These are phyloP conservation scores for Habroteleia sp. DNA, from an alignment of 2,888 invertebrate genomes.

Conservation along the genomic window DNA sequence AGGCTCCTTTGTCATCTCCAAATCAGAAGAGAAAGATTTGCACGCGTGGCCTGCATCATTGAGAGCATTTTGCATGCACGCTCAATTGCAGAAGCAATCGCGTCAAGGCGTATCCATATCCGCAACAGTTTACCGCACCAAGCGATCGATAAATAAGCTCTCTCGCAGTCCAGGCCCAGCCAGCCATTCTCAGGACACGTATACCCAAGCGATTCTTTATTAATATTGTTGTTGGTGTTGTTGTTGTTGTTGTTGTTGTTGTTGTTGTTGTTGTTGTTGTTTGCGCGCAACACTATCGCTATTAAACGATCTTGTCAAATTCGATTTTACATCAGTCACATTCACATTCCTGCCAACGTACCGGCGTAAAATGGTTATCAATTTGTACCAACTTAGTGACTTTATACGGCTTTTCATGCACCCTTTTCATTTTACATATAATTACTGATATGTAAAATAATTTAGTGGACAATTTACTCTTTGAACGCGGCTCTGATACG, in stretches of 20 bases:
- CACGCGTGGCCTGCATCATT: slow-evolving; percentile 49
- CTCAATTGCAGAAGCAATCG: slow-evolving; percentile 59
- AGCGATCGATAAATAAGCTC: slow-evolving; percentile 63
- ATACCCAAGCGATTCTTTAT: too few relatives aligned
- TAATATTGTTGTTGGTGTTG: too few relatives aligned
- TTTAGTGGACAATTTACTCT: too few relatives aligned
- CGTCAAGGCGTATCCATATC: slow-evolving; percentile 63
- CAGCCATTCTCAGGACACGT: slow-evolving; percentile 48
- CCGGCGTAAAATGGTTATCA: slow-evolving; percentile 43
- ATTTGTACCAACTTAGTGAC: slow-evolving; percentile 33
- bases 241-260: too few relatives aligned
- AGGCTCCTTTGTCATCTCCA: slow-evolving; percentile 42
- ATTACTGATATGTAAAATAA: too few relatives aligned
- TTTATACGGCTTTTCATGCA: neutral
- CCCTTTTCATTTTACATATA: neutral
- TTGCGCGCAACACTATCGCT: slow-evolving; percentile 51
- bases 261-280: too few relatives aligned
- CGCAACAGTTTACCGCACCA: slow-evolving; percentile 63
- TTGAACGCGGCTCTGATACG: too few relatives aligned
- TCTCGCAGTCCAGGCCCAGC: slow-evolving; percentile 44
- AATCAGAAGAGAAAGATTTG: neutral
- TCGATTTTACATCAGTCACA: slow-evolving; percentile 53
- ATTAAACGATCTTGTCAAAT: slow-evolving; percentile 45
- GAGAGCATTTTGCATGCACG: slow-evolving; percentile 50
- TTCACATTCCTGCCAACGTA: slow-evolving; percentile 19